Evolutionary conservation across 2,888 invertebrate species (phyloP), one percentile per base, ranked within the genome.

Genomic region (Lasioglossum morio): DNA sequence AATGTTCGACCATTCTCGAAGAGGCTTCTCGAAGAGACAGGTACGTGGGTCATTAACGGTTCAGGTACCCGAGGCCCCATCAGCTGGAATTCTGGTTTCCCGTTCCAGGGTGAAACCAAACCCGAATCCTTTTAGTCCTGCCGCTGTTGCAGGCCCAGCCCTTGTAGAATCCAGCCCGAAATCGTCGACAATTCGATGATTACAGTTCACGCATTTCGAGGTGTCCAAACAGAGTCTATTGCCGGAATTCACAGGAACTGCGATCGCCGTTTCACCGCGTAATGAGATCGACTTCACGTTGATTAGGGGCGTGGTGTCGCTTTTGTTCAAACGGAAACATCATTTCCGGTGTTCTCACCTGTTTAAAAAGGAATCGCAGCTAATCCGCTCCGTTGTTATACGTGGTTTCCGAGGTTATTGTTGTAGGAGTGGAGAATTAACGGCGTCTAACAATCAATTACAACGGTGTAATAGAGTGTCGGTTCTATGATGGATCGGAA

Each of bases 41-140:
- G 77, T 80, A 84, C 78, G 34, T 3, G 3, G 66, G 30, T 82
- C 81, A 79, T 81, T 82, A 86, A 86, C 82, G 70, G 77, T 74
- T 60, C 86, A 86, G 86, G 83, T 80, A 85, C 79, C 19, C 48
- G 3, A n/a, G 23, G 0, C 7, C n/a, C 66, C 69, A 46, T 79
- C 80, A 23, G 27, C 46, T 34, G 57, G 79, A 69, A 74, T 14
- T 63, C 30, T 27, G 48, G 27, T 43, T 77, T n/a, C 63, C 66
- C n/a, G 40, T 48, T 66, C 73, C 75, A 8, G 23, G 23, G 37
- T 69, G 27, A 74, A 75, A 37, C 12, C 30, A 30, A 14, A 16
- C 27, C 19, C 27, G 1, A n/a, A 72, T 72, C 72, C 72, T 77
- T 82, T 84, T 74, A 72, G 53, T 27, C 77, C 37, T 27, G 43